Base-by-base conservation (phyloP, 2,888 invertebrate species). In the Scaptodrosophila latifasciaeformis region DNA sequence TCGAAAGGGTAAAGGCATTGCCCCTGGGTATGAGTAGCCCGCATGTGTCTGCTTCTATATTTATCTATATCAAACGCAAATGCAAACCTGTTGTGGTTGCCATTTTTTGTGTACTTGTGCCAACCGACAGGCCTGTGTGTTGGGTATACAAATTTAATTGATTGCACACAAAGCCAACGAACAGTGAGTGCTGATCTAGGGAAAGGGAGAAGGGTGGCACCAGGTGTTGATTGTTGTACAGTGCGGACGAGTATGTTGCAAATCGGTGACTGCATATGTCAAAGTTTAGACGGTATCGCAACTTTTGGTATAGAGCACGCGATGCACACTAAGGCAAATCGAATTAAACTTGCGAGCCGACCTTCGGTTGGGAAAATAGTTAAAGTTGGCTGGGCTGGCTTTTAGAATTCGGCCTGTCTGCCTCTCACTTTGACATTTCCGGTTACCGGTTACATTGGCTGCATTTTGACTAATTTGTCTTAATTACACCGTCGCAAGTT, bases 231-330 rank as follows among this genome's bases (percentile, higher is more conserved):
- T 37, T 37, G 37, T 37, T 24, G 24, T 24, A 24, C 7, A 5
- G 3, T 3, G 4, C 7, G 24, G 24, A 24, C 3, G 24, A 7
- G 17, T 37, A 17, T 37, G 15, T 47, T 49, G 37, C 21, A 44
- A 40, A 64, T 63, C 40, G 68, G 58, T 55, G 63, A 70, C 63
- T 63, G 65, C 68, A 74, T 77, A 78, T 78, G 78, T 71, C 81
- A 80, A 66, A 80, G 78, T 69, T 77, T 71, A 72, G 82, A 82
- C 81, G 78, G 65, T 65, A 82, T 75, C 76, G 68, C 68, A 82
- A 75, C 80, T 82, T n/a, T 75, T 82, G 71, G 70, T 68, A 57
- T 59, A 55, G 55, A 65, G 67, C 81, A 81, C 81, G 81, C 81
- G 82, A 81, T 82, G 60, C 35, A 35, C 35, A 35, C 35, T 7